Evolutionary conservation across 1,140 invertebrate species (phyloP), one percentile per base, ranked within the genome.

Genomic region (Dendrolimus kikuchii): DNA sequence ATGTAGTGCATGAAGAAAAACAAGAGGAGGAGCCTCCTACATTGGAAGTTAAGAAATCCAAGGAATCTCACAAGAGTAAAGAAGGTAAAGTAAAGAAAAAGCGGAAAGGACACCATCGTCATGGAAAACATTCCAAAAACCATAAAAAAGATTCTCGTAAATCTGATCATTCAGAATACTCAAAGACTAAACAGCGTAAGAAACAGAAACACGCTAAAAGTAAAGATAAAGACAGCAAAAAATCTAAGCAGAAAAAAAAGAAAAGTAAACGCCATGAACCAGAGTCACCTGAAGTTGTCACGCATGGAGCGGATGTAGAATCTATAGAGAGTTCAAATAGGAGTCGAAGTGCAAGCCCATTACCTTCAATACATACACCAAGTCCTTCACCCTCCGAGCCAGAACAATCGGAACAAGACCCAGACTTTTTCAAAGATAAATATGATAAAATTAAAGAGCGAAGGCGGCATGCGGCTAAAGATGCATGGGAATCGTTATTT

Each of bases 361-460:
- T 84, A 7, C 80, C 82, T 5, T 85, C 82, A 5, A 83, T 85
- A 55, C 79, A 86, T 38, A 81, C 81, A 2, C 81, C 72, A 0
- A 67, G 80, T 2, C 83, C 80, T 2, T 81, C 83, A 39, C 73
- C 84, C 53, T 59, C 62, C 7, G 66, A 64, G 41, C 51, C 64
- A 7, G 51, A 68, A n/a, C 51, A 64, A 67, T 44, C 73, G 45
- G 64, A 75, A 23, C 70, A 68, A 5, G 77, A 87, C 50, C 62
- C 77, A n/a, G 72, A 86, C 44, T 88, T 88, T 49, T 73, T 76
- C 42, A 88, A 85, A 64, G 89, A 90, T 61, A 90, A 90, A 70
- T 90, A 89, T 67, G 90, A 93, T 64, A 90, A 91, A 59, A 92
- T 92, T 46, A 92, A 92, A 66, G 90, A 90, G 70, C 84, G 90